Percentiles rank a stretch among this genome's conserved stretches.
phyloP scores from a whole-genome alignment of 1,140 invertebrate genomes.

The Orussus abietinus region DNA sequence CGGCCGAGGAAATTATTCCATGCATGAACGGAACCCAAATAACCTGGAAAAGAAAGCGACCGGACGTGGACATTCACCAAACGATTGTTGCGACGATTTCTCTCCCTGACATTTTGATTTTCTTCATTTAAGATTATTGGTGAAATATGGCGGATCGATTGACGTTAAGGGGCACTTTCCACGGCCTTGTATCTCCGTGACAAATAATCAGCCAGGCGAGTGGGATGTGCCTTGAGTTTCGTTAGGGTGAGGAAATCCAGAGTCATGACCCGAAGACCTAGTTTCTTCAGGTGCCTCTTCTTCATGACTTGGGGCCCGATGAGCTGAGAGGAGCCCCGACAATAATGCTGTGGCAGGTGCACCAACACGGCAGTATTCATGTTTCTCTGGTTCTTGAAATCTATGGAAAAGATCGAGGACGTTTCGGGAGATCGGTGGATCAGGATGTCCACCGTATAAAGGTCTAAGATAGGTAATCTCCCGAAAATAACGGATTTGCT shows the following conservation, averaged over 20 bases:
- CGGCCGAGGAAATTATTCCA: constrained; percentile 2
- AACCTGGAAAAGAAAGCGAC: too few relatives aligned
- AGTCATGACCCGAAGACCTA: constrained; percentile 63
- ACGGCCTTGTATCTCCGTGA: constrained; percentile 35
- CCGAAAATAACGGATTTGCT: constrained; percentile 54
- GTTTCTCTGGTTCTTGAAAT: constrained; percentile 43
- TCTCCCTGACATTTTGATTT: too few relatives aligned
- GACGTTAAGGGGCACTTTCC: constrained; percentile 26
- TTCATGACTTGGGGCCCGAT: constrained; percentile 64
- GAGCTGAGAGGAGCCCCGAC: constrained; percentile 51
- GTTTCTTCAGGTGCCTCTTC: constrained; percentile 58
- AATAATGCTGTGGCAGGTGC: constrained; percentile 65
- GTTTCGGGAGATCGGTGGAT: constrained; percentile 49
- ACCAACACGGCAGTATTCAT: constrained; percentile 58
- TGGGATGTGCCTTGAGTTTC: constrained; percentile 44
- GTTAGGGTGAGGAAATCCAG: constrained; percentile 57
- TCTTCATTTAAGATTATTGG: too few relatives aligned
- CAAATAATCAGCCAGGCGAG: constrained; percentile 48
- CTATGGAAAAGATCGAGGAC: constrained; percentile 46
- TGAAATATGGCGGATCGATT: too few relatives aligned
- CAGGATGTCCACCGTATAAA: constrained; percentile 63
- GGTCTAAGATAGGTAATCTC: constrained; percentile 55
- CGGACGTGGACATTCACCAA: too few relatives aligned
- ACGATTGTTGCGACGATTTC: too few relatives aligned
- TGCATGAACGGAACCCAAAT: too few relatives aligned